Conservation (phyloP, 2,888 invertebrate genomes). For the Pheosia gnoma region DNA sequence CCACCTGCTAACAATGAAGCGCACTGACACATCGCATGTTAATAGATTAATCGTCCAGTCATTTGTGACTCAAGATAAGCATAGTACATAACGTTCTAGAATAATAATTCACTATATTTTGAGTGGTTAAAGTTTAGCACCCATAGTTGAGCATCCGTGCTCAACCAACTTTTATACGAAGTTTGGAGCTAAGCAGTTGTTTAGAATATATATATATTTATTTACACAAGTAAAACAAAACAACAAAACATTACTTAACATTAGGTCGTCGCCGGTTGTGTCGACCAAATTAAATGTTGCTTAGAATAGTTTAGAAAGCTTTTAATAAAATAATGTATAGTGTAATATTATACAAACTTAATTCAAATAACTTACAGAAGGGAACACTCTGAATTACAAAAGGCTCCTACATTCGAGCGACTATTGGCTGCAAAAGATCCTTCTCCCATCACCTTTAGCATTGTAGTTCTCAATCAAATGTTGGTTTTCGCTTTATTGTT, state of each 20-base stretch:
- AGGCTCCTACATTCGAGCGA: background rate
- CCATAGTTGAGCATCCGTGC: no score
- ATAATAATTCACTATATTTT: conserved; percentile 4
- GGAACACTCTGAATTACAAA: background rate
- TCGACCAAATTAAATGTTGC: no score
- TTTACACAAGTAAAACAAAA: no score
- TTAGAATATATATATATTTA: no score
- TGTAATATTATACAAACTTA: no score
- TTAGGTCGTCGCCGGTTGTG: no score
- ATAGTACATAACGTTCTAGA: conserved; percentile 11
- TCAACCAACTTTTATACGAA: no score
- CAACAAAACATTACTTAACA: no score
- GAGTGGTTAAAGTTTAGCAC: background rate
- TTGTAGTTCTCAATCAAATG: background rate
- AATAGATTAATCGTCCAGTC: conserved; percentile 55
- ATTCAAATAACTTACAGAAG: no score
- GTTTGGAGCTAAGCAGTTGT: no score
- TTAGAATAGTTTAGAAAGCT: no score
- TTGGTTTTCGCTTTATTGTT: background rate
- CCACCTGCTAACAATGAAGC: conserved; percentile 64
- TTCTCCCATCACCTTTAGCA: background rate
- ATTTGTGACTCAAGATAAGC: conserved; percentile 44
- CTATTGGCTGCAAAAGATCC: background rate
- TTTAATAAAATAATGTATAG: no score
- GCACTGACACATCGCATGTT: conserved; percentile 54